Percentiles rank a stretch among this genome's conserved stretches.
Evolutionary conservation across 2,113 vertebrate genomes (phyloP).

Genomic region (Stercorarius parasiticus): DNA sequence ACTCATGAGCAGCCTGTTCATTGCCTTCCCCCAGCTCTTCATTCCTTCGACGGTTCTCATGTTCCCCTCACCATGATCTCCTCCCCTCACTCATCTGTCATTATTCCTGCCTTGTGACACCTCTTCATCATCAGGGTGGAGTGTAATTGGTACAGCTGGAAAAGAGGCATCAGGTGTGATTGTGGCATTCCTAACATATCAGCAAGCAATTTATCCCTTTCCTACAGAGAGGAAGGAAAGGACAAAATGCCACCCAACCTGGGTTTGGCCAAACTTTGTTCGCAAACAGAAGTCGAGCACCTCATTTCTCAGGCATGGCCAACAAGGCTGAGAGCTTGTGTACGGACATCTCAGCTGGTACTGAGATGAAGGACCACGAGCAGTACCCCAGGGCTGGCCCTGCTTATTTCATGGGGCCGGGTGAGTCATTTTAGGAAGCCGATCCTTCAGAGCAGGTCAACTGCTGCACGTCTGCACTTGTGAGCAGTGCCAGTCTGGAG

Average conservation of each 20-base stretch:
- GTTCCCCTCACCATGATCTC: neutral
- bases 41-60: neutral
- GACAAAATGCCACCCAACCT: neutral
- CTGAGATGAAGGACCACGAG: neutral
- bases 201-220: neutral
- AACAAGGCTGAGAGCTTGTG: accelerated
- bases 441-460: neutral
- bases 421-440: neutral
- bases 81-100: neutral
- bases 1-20: neutral
- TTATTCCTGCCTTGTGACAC: neutral
- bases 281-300: neutral
- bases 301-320: neutral
- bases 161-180: neutral
- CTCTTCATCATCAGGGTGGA: neutral
- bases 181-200: neutral
- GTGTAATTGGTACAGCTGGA: constrained; percentile 37
- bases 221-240: neutral
- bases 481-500: neutral
- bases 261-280: neutral
- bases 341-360: neutral
- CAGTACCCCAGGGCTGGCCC: neutral
- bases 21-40: neutral
- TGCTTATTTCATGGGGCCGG: neutral
- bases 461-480: neutral